Conservation (phyloP, 2,113 vertebrate genomes). For the Notechis scutatus region DNA sequence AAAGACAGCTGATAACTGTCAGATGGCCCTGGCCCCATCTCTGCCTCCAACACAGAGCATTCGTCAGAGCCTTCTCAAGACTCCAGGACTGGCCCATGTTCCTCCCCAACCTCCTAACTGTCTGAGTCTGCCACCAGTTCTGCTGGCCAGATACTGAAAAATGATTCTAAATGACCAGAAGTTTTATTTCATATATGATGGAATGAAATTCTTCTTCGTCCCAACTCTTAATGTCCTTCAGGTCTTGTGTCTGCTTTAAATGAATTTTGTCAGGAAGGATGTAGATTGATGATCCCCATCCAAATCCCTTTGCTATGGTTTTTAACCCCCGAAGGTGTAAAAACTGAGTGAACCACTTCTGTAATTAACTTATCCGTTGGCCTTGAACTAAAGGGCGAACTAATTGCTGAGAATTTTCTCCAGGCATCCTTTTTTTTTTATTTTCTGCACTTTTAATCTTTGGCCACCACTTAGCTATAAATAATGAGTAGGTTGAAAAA, state of each 20-base stretch:
- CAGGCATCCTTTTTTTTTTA: not conserved
- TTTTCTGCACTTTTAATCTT: not conserved
- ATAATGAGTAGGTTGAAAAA: not conserved
- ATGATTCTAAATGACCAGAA: not conserved
- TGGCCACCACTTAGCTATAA: not conserved
- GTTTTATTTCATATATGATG: not conserved
- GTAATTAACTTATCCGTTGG: not conserved
- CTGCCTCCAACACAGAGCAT: no score
- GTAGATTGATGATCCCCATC: not conserved
- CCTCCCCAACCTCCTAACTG: no score
- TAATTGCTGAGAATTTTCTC: not conserved
- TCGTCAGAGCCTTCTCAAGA: no score
- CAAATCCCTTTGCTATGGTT: not conserved
- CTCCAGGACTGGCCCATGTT: no score
- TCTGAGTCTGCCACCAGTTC: no score
- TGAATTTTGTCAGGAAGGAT: not conserved
- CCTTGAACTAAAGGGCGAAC: not conserved
- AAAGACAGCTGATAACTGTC: no score
- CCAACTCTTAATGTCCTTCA: not conserved
- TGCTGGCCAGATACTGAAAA: no score
- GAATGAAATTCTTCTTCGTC: not conserved
- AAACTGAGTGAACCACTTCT: rapidly evolving
- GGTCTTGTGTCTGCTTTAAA: not conserved
- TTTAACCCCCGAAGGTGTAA: not conserved
- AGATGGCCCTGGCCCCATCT: no score